Evolutionary conservation across 2,888 invertebrate species (phyloP).

Genomic region (Geotrupes spiniger): DNA sequence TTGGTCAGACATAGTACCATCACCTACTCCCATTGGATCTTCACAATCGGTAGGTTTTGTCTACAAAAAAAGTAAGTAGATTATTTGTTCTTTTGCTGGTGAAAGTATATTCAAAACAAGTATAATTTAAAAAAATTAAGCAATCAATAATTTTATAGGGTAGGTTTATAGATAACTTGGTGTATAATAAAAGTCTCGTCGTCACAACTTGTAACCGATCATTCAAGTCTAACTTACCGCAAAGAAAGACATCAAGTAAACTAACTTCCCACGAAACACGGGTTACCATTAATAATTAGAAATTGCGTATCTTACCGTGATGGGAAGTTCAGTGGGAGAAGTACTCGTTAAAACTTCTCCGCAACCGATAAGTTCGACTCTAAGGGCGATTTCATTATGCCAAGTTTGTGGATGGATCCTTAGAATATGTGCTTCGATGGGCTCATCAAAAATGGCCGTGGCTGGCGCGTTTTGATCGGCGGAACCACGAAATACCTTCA

Average conservation of each 20-base stretch:
- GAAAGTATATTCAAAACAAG: too few relatives aligned
- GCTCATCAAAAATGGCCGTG: slow-evolving; percentile 64
- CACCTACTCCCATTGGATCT: slow-evolving; percentile 71
- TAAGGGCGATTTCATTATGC: slow-evolving; percentile 63
- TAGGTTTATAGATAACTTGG: too few relatives aligned
- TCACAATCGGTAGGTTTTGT: slow-evolving; percentile 53
- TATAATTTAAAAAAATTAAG: too few relatives aligned
- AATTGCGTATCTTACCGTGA: slow-evolving; percentile 1
- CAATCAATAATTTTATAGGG: too few relatives aligned
- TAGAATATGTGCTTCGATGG: slow-evolving; percentile 72
- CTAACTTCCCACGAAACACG: too few relatives aligned
- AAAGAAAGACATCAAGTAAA: too few relatives aligned
- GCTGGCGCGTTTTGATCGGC: slow-evolving; percentile 58
- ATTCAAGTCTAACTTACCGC: too few relatives aligned
- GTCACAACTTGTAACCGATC: too few relatives aligned
- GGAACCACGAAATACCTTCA: slow-evolving; percentile 71
- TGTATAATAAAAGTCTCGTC: too few relatives aligned
- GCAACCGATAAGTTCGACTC: slow-evolving; percentile 76
- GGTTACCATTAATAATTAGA: too few relatives aligned
- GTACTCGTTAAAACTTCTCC: slow-evolving; percentile 34
- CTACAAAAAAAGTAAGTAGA: not conserved
- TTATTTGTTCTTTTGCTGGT: too few relatives aligned
- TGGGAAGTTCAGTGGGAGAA: slow-evolving; percentile 11
- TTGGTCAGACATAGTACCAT: slow-evolving; percentile 58
- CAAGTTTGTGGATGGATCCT: slow-evolving; percentile 73